Evolutionary conservation across 2,888 invertebrate genomes (phyloP).

Genomic region (Hydroisotoma schaefferi): DNA sequence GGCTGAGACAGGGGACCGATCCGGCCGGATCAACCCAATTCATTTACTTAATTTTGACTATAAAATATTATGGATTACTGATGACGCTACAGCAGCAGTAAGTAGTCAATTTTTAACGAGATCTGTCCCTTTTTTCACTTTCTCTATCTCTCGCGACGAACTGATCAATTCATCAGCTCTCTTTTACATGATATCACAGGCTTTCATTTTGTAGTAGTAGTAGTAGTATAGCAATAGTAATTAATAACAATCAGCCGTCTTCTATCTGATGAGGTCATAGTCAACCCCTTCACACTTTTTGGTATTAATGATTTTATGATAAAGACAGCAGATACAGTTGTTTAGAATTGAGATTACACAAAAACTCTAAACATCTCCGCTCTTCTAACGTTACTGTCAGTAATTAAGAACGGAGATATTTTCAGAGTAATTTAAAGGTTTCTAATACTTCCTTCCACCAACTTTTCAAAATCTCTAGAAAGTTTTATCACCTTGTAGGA

Average conservation of each 20-base stretch:
- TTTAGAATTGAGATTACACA: slow-evolving; percentile 5
- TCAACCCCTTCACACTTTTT: neutral
- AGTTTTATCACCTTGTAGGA: neutral
- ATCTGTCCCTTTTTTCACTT: slow-evolving; percentile 13
- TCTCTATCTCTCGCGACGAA: slow-evolving; percentile 22
- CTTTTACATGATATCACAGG: slow-evolving; percentile 46
- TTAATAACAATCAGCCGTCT: too few species aligned
- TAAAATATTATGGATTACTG: slow-evolving; percentile 13
- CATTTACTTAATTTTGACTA: slow-evolving; percentile 3
- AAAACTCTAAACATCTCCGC: neutral
- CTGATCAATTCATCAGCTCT: slow-evolving; percentile 39
- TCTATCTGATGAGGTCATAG: neutral
- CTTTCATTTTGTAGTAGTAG: slow-evolving; percentile 26
- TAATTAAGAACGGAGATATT: too few species aligned
- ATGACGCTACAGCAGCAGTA: slow-evolving; percentile 10
- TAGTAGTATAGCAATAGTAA: neutral
- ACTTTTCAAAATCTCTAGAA: neutral
- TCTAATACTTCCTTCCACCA: too few species aligned
- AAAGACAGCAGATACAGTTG: neutral
- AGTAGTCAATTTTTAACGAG: slow-evolving; percentile 29
- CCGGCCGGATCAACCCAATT: slow-evolving; percentile 31
- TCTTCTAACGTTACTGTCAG: too few species aligned
- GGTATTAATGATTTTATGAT: neutral
- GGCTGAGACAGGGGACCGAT: slow-evolving; percentile 23
- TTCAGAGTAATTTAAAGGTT: too few species aligned